Evolutionary conservation across 1,140 invertebrate species (phyloP).

Genomic region (Atta colombica): DNA sequence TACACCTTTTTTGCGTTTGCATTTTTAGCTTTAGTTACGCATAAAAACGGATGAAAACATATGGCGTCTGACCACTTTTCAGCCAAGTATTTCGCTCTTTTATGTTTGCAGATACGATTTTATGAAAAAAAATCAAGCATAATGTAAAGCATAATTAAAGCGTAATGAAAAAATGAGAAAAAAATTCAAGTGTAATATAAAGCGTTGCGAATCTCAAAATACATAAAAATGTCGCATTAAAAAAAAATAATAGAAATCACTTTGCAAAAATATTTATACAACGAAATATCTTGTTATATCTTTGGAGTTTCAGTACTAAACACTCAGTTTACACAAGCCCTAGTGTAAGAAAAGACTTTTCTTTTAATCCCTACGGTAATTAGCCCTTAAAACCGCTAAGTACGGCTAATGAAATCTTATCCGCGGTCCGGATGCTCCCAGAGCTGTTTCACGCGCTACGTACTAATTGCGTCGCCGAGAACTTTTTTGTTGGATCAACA

Average conservation of each 20-base stretch:
- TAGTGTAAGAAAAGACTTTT: slow-evolving; percentile 10
- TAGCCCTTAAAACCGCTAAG: slow-evolving; percentile 56
- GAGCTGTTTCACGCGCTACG: slow-evolving; percentile 22
- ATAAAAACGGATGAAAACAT: slow-evolving; percentile 1
- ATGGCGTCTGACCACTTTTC: neutral
- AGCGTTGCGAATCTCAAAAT: neutral
- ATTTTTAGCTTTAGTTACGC: neutral
- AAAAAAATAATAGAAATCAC: neutral
- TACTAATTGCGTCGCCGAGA: slow-evolving; percentile 28
- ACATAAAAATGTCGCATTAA: neutral
- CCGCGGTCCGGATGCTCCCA: slow-evolving; percentile 1
- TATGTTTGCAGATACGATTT: neutral
- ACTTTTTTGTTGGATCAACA: slow-evolving; percentile 54
- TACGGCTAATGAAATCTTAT: slow-evolving; percentile 70
- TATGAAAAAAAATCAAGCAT: neutral
- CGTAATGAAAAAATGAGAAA: neutral
- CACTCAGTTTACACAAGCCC: neutral
- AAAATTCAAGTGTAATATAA: neutral
- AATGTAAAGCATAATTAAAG: neutral
- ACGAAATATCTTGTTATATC: neutral
- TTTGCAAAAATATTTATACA: neutral
- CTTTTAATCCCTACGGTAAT: slow-evolving; percentile 44
- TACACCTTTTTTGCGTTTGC: slow-evolving; percentile 8
- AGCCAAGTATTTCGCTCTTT: neutral
- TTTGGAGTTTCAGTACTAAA: neutral